phyloP scores from a whole-genome alignment of 2,113 vertebrate genomes.

The Calyptommatus sinebrachiatus region DNA sequence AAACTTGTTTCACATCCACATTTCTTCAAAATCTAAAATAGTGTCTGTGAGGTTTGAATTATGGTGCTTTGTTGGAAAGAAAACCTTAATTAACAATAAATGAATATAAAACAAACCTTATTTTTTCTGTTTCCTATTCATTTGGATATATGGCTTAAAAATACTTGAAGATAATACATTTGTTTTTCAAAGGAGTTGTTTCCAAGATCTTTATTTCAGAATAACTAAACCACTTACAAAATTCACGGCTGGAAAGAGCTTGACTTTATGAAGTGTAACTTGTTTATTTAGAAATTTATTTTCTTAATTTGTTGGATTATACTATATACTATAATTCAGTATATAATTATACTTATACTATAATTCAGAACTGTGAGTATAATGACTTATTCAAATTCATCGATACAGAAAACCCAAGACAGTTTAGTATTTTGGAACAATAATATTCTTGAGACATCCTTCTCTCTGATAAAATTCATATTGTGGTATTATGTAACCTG shows the following conservation, averaged over 20 bases:
- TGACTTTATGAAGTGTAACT: neutral
- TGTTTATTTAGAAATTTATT: no score
- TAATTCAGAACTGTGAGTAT: neutral
- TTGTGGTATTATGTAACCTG: no score
- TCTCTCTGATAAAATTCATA: no score
- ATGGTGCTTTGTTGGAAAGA: neutral
- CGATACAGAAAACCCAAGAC: slow-evolving; percentile 2
- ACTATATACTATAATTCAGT: no score
- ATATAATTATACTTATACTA: no score
- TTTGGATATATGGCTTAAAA: neutral
- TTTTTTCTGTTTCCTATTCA: neutral
- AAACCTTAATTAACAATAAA: neutral
- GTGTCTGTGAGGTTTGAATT: neutral
- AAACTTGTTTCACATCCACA: neutral
- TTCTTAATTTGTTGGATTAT: no score
- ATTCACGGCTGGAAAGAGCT: neutral
- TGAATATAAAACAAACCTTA: neutral
- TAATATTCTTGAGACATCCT: no score
- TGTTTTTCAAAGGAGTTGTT: neutral
- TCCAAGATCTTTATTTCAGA: slow-evolving; percentile 1
- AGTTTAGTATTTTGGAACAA: neutral
- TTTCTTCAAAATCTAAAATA: neutral
- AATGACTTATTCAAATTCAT: neutral
- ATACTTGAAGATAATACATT: neutral
- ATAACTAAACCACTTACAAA: neutral